Evolutionary conservation across 2,113 vertebrate genomes (phyloP), one percentile per base, ranked within the genome.

Genomic region (Microcebus jonahi): DNA sequence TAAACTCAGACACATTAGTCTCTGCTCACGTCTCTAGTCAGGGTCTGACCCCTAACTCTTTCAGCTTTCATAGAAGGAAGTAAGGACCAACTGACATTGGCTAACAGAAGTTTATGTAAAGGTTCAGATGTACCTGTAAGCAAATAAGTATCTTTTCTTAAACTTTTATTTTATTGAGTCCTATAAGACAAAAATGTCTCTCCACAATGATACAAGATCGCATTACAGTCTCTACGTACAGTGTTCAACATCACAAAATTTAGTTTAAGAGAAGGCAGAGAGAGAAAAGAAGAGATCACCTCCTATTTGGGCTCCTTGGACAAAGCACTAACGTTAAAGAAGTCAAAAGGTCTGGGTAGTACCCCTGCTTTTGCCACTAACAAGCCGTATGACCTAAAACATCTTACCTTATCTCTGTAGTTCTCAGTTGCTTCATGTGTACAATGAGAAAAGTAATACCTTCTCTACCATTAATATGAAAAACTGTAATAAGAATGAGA

Each of bases 1-100:
- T 97, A 96, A 97, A 98, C 94, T 96, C 90, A 96, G 92, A 88
- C 92, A 90, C 77, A 81, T 98, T 98, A 90, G 94, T 98, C 97
- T 98, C 96, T 82, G 77, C 95, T 97, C 92, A 95, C 75, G 93
- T 96, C 90, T 98, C 61, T 90, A 67, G 17, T n/a, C 98, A 96
- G 88, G 84, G 92, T 97, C 91, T 98, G 97, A 98, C 98, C 93
- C 48, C 88, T 98, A 88, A 91, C 97, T 98, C 97, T 91, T 48
- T 36, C 55, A 88, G 88, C 97, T 92, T 93, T 96, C 94, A 97
- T 97, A 96, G 97, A 98, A 97, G 96, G 96, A 98, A 97, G 98
- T 97, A 86, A 53, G 95, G 96, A 97, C 97, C 95, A 88, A 92
- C 93, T 97, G 97, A 98, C 97, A 97, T 86, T 80, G 59, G 55